These are phyloP conservation scores for Sesamia nonagrioides DNA, from an alignment of 1,140 invertebrate genomes.

Conservation along the genomic window DNA sequence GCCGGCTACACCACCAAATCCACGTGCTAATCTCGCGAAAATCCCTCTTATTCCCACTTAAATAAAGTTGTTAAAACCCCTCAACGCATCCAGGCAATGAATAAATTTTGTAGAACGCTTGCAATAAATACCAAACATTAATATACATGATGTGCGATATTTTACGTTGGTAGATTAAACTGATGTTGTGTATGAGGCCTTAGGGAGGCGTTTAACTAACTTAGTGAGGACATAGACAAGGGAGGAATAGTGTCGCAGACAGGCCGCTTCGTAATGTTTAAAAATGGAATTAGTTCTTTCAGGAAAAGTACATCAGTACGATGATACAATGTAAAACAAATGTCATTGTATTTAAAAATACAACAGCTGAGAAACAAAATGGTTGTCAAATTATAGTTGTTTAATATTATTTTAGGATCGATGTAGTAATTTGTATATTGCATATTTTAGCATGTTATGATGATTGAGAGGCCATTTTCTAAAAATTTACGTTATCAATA, in stretches of 20 bases:
- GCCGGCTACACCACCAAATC: neutral
- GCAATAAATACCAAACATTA: constrained; percentile 78
- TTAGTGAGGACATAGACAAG: constrained; percentile 67
- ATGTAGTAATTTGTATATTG: too few species aligned
- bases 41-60: constrained; percentile 36
- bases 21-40: constrained; percentile 20
- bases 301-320: too few species aligned
- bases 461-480: too few species aligned
- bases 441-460: too few species aligned
- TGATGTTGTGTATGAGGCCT: constrained; percentile 76
- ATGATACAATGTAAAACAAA: too few species aligned
- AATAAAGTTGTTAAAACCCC: constrained; percentile 35
- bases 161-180: constrained; percentile 79
- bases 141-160: constrained; percentile 81
- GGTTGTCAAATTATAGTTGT: too few species aligned
- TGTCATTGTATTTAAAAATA: too few species aligned
- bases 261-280: neutral
- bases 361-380: too few species aligned
- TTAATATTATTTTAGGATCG: too few species aligned
- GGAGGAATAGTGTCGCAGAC: constrained; percentile 1
- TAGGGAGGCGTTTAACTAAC: constrained; percentile 76
- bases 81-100: constrained; percentile 64
- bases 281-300: neutral
- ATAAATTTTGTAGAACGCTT: constrained; percentile 73
- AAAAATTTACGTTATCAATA: too few species aligned